phyloP scores from a whole-genome alignment of 1,140 invertebrate genomes.

The Triops cancriformis region DNA sequence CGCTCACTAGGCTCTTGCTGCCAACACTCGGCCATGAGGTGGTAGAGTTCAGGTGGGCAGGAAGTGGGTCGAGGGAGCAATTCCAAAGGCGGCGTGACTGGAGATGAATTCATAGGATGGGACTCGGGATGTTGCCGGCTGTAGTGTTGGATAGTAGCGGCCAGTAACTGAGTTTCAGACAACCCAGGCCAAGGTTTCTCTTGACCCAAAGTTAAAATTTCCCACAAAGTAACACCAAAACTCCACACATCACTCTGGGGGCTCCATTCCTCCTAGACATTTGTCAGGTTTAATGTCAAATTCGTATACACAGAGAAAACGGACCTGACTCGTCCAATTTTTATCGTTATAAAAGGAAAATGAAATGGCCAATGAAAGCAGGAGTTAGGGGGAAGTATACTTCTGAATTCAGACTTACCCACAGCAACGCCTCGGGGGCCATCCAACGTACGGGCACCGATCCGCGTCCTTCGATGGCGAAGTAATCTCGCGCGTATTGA shows the following conservation, averaged over 20 bases:
- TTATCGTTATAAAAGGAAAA: not conserved
- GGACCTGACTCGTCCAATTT: not conserved
- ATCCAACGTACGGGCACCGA: constrained; percentile 80
- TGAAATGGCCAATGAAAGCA: not conserved
- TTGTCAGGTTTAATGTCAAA: not conserved
- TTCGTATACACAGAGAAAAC: not conserved
- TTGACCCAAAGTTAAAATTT: constrained; percentile 62
- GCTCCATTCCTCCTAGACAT: constrained; percentile 55
- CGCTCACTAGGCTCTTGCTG: constrained; percentile 52
- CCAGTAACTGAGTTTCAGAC: constrained; percentile 64
- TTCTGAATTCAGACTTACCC: constrained; percentile 48
- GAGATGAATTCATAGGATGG: constrained; percentile 8
- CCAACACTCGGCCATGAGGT: constrained; percentile 69
- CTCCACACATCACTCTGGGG: constrained; percentile 68
- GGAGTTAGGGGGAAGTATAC: not conserved
- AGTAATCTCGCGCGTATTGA: constrained; percentile 74
- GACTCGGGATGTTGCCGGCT: not conserved
- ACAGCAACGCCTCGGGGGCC: constrained; percentile 70
- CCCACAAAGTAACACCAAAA: constrained; percentile 68
- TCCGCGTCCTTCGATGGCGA: constrained; percentile 67
- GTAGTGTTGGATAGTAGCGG: constrained; percentile 34
- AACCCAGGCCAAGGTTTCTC: constrained; percentile 62
- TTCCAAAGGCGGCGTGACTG: not conserved
- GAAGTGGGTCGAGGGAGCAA: constrained; percentile 40
- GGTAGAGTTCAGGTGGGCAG: constrained; percentile 59